Conservation (phyloP, 2,888 invertebrate species). For the Drosophila meridionalis region DNA sequence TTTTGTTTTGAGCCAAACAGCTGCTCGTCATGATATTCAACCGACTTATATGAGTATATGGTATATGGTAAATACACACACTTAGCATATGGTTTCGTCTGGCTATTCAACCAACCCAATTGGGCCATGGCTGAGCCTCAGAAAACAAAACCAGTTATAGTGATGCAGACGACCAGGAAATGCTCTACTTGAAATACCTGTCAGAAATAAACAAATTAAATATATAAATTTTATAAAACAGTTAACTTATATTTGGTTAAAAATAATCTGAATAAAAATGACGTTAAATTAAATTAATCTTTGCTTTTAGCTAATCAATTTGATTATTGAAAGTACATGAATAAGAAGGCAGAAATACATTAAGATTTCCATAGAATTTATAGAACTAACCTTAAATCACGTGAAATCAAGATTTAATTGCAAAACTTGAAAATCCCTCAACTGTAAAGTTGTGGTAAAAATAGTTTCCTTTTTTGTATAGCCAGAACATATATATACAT, state of each 20-base stretch:
- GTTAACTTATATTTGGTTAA: neutral
- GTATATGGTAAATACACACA: neutral
- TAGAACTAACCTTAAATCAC: neutral
- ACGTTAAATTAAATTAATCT: neutral
- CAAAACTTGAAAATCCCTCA: neutral
- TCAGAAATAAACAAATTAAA: neutral
- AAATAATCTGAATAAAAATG: neutral
- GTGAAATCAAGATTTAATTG: neutral
- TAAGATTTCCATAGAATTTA: neutral
- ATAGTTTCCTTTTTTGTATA: no score
- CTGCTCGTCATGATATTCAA: constrained; percentile 64
- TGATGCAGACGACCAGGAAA: neutral
- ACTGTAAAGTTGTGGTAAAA: no score
- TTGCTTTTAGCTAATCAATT: neutral
- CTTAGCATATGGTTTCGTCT: constrained; percentile 14
- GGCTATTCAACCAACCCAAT: constrained; percentile 18
- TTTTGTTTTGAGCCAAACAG: constrained; percentile 69
- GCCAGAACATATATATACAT: no score
- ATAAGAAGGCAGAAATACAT: no score
- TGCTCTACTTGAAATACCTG: neutral
- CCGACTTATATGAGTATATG: constrained; percentile 8
- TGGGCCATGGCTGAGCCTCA: constrained; percentile 18
- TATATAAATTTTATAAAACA: neutral
- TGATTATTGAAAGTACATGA: neutral
- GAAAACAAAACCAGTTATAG: constrained; percentile 8